phyloP scores from a whole-genome alignment of 1,140 invertebrate genomes.

The Dinothrombium tinctorium region DNA sequence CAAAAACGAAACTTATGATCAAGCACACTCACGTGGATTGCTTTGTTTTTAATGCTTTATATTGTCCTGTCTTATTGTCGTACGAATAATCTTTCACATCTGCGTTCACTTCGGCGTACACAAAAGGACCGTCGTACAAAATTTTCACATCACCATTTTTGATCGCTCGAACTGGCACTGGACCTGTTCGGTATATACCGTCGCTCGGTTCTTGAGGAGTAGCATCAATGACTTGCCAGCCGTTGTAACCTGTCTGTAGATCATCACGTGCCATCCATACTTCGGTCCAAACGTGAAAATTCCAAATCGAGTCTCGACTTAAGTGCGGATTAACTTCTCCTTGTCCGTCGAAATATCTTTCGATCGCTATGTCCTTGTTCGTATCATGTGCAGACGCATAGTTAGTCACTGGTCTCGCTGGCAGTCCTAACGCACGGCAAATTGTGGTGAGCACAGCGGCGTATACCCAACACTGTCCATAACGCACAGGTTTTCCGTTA shows the following conservation, averaged over 20 bases:
- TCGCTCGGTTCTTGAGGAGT: constrained; percentile 62
- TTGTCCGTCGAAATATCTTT: constrained; percentile 36
- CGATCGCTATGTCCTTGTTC: constrained; percentile 39
- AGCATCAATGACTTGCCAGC: constrained; percentile 80
- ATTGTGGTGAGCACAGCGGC: constrained; percentile 40
- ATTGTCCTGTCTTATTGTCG: too few relatives aligned
- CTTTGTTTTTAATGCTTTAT: too few relatives aligned
- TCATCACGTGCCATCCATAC: constrained; percentile 73
- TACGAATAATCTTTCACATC: constrained; percentile 40
- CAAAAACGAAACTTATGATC: too few relatives aligned
- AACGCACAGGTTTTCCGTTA: constrained; percentile 33
- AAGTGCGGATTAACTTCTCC: constrained; percentile 23
- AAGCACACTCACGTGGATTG: too few relatives aligned
- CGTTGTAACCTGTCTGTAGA: constrained; percentile 33
- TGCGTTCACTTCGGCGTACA: constrained; percentile 63
- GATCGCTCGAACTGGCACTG: constrained; percentile 40
- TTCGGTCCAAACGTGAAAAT: constrained; percentile 90
- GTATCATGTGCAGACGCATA: constrained; percentile 48
- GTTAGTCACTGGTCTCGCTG: constrained; percentile 39
- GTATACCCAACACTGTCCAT: constrained; percentile 55
- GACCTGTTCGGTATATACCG: constrained; percentile 50
- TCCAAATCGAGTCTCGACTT: constrained; percentile 23
- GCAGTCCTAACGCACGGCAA: constrained; percentile 43
- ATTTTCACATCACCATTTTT: constrained; percentile 51
- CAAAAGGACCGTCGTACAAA: constrained; percentile 52